A percentile compares a stretch with the other conserved stretches of the same genome.
phyloP scores from a whole-genome alignment of 2,888 invertebrate species.

The Toxonevra muliebris region DNA sequence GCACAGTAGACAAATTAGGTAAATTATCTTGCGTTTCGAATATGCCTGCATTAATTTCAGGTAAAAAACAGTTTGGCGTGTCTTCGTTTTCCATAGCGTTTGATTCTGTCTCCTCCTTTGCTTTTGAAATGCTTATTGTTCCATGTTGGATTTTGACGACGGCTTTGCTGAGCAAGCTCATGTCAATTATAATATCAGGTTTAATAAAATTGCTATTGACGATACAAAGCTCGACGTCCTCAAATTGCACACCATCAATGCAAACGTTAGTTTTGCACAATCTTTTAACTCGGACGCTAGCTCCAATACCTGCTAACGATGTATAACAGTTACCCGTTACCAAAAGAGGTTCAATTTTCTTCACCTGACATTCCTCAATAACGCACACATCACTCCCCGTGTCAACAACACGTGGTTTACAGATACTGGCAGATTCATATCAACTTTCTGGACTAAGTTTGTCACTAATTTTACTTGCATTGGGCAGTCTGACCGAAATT shows the following conservation, averaged over 20 bases:
- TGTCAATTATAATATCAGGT: constrained; percentile 22
- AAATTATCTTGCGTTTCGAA: not conserved
- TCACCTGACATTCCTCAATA: too few relatives aligned
- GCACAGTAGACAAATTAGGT: not conserved
- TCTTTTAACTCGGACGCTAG: not conserved
- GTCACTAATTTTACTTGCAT: too few relatives aligned
- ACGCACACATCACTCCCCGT: constrained; percentile 32
- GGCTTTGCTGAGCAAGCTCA: constrained; percentile 6
- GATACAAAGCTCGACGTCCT: not conserved
- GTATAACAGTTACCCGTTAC: not conserved
- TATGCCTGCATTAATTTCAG: not conserved
- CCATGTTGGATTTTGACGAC: not conserved
- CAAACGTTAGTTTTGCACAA: not conserved
- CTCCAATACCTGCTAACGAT: constrained; percentile 5
- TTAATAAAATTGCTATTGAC: too few relatives aligned
- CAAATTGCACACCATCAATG: too few relatives aligned
- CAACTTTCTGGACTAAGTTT: constrained; percentile 13
- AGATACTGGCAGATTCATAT: not conserved
- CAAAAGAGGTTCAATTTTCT: not conserved
- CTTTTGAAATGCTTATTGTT: not conserved
- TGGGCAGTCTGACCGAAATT: too few relatives aligned
- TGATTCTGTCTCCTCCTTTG: not conserved
- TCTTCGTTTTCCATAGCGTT: not conserved
- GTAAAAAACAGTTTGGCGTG: constrained; percentile 8
- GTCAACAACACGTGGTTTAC: constrained; percentile 21